These are phyloP conservation scores for Misgurnus mizolepis DNA, from an alignment of 2,113 vertebrate genomes.

Conservation along the genomic window DNA sequence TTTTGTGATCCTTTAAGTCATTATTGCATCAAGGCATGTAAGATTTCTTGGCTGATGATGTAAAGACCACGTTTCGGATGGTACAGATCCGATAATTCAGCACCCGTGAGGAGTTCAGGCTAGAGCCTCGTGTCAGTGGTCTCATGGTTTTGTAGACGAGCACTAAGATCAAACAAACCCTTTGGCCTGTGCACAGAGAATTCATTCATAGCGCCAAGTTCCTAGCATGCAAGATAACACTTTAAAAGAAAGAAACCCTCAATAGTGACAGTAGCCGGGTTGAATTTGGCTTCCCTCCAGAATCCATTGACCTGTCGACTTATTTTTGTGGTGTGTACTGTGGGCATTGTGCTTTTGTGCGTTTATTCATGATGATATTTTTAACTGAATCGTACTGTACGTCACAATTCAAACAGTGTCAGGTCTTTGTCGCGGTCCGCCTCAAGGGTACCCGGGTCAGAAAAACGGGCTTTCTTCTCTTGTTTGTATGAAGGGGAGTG, in stretches of 20 bases:
- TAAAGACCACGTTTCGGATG: not conserved
- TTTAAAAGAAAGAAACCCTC: slow-evolving; percentile 25
- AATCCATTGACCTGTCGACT: slow-evolving; percentile 31
- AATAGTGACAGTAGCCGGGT: slow-evolving; percentile 38
- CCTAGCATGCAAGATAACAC: slow-evolving; percentile 33
- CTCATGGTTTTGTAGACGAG: slow-evolving; percentile 41
- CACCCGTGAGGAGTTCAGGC: not conserved
- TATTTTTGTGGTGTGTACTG: not conserved
- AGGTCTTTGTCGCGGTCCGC: not conserved
- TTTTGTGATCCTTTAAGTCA: not conserved
- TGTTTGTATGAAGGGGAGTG: slow-evolving; percentile 7
- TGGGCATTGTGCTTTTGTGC: not conserved
- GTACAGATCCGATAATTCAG: not conserved
- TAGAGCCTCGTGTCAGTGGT: slow-evolving; percentile 34
- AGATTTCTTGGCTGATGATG: not conserved
- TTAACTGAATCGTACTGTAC: too few relatives aligned
- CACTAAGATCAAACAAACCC: slow-evolving; percentile 55
- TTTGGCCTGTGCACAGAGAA: slow-evolving; percentile 53
- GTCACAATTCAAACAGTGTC: not conserved
- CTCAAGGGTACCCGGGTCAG: not conserved
- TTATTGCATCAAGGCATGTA: not conserved
- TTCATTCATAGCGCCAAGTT: slow-evolving; percentile 43
- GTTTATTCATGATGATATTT: too few relatives aligned
- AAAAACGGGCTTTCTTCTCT: not conserved
- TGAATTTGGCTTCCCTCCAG: slow-evolving; percentile 37